Conservation (phyloP, 2,113 vertebrate species). For the Eleginops maclovinus region DNA sequence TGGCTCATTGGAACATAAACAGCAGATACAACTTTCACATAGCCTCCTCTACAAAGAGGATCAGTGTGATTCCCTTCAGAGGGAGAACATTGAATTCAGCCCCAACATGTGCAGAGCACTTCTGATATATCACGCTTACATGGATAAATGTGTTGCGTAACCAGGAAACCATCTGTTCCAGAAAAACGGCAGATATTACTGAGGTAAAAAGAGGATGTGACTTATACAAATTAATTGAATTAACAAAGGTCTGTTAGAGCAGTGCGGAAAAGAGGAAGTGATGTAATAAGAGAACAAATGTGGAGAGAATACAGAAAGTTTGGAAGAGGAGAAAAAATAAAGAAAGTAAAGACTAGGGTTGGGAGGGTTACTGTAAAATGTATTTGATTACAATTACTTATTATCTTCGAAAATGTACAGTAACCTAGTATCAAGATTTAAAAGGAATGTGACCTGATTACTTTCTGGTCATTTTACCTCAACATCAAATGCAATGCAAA, state of each 20-base stretch:
- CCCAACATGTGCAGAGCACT: constrained; percentile 51
- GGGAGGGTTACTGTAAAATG: too few relatives aligned
- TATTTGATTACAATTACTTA: too few relatives aligned
- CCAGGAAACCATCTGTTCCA: constrained; percentile 66
- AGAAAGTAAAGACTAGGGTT: neutral
- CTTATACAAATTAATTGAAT: constrained; percentile 31
- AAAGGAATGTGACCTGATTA: too few relatives aligned
- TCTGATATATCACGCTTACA: constrained; percentile 58
- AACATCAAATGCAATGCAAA: too few relatives aligned
- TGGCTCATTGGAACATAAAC: constrained; percentile 45
- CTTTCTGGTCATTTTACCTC: too few relatives aligned
- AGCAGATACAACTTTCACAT: constrained; percentile 42
- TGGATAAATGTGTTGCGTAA: constrained; percentile 66
- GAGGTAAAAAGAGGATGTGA: constrained; percentile 41
- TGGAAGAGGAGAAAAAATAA: neutral
- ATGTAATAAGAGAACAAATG: constrained; percentile 26
- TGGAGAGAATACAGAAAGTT: neutral
- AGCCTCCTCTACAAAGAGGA: constrained; percentile 52
- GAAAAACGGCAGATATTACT: constrained; percentile 41
- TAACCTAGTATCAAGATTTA: too few relatives aligned
- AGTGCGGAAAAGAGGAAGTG: constrained; percentile 23
- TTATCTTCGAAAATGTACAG: too few relatives aligned
- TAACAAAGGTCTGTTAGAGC: constrained; percentile 37
- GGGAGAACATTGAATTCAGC: constrained; percentile 45
- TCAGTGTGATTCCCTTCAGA: constrained; percentile 57